Percentiles rank a stretch among this genome's conserved stretches.
phyloP scores from a whole-genome alignment of 2,797 vertebrate genomes.

The Myripristis murdjan region DNA sequence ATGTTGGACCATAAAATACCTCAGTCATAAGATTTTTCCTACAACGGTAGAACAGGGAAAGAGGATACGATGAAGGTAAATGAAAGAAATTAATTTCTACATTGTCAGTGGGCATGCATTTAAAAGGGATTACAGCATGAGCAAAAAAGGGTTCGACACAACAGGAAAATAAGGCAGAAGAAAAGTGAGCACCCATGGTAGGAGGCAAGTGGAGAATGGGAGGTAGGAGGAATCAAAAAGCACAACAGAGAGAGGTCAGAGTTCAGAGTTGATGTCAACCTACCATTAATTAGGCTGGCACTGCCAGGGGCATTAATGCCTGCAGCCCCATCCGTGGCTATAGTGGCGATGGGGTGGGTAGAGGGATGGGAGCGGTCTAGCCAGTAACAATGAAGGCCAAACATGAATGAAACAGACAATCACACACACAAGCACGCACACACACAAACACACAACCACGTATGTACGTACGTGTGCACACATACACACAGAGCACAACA shows the following conservation, averaged over 20 bases:
- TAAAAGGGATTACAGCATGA: slow-evolving; percentile 70
- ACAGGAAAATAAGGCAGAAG: slow-evolving; percentile 39
- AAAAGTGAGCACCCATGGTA: slow-evolving; percentile 41
- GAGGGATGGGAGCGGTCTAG: slow-evolving; percentile 97
- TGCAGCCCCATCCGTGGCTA: slow-evolving; percentile 96
- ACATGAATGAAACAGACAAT: slow-evolving; percentile 75
- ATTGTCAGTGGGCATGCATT: slow-evolving; percentile 77
- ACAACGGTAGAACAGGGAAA: not conserved
- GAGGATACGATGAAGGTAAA: slow-evolving; percentile 31
- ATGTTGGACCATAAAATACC: not conserved
- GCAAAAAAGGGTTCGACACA: slow-evolving; percentile 66
- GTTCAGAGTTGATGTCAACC: slow-evolving; percentile 87
- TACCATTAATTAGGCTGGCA: slow-evolving; percentile 99
- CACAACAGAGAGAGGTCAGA: slow-evolving; percentile 80
- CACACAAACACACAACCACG: slow-evolving; percentile 39
- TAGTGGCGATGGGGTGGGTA: slow-evolving; percentile 94
- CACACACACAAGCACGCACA: slow-evolving; percentile 26
- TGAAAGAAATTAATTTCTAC: slow-evolving; percentile 44
- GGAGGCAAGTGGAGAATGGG: slow-evolving; percentile 52
- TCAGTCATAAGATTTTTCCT: not conserved
- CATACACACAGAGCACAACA: slow-evolving; percentile 69
- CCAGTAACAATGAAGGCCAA: slow-evolving; percentile 91
- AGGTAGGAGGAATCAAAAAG: slow-evolving; percentile 61
- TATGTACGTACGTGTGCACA: slow-evolving; percentile 35
- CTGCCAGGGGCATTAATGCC: slow-evolving; percentile 95